Percentiles rank a stretch among this genome's conserved stretches.
Evolutionary conservation across 2,797 vertebrate species (phyloP).

Genomic region (Euthynnus affinis): DNA sequence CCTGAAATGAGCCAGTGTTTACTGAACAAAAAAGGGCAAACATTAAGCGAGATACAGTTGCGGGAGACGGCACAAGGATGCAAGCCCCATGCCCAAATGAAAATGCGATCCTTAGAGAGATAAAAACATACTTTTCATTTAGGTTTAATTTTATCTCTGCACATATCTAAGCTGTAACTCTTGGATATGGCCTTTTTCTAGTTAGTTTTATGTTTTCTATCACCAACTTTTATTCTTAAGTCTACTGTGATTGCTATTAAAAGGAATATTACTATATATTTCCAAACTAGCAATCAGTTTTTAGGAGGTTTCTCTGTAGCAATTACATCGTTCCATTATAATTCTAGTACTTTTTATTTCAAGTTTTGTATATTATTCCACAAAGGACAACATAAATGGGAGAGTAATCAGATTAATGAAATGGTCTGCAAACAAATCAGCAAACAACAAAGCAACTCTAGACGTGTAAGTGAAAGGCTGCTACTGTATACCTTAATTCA

Average conservation of each 20-base stretch:
- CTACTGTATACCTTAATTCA: too few species aligned
- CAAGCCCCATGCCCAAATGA: background rate
- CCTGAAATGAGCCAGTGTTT: constrained; percentile 65
- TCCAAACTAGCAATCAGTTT: too few species aligned
- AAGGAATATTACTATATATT: background rate
- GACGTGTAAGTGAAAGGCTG: too few species aligned
- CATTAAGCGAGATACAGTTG: constrained; percentile 23
- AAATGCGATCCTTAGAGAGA: constrained; percentile 8
- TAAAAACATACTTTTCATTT: constrained; percentile 31
- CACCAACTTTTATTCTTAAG: background rate
- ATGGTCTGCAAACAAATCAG: background rate
- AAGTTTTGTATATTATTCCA: too few species aligned
- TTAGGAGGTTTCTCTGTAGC: too few species aligned
- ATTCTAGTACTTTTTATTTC: too few species aligned
- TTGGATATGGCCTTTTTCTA: background rate
- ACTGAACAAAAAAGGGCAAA: constrained; percentile 62
- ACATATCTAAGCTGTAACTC: constrained; percentile 13
- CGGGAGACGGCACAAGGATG: constrained; percentile 13
- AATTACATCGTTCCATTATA: too few species aligned
- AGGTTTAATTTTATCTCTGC: background rate
- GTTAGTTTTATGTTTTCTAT: constrained; percentile 15
- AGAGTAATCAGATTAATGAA: too few species aligned
- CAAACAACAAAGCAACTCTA: too few species aligned
- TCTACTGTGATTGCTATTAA: constrained; percentile 5
- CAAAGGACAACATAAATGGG: too few species aligned